These are phyloP conservation scores for Melanaphis sacchari DNA, from an alignment of 1,140 invertebrate species.

Conservation along the genomic window DNA sequence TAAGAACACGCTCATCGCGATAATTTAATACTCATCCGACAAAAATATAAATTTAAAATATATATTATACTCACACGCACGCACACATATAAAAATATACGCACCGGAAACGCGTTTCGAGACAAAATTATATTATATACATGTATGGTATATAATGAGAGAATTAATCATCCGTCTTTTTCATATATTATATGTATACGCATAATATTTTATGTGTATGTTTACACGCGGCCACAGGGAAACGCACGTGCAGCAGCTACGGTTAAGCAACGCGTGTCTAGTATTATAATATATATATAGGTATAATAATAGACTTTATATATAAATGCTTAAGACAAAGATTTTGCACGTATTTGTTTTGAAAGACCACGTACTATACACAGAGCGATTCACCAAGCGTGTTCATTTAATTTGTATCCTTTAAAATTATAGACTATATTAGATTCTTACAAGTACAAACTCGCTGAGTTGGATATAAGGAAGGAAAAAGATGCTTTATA, in stretches of 20 bases:
- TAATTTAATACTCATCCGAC: background rate
- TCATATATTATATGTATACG: background rate
- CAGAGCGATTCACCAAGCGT: background rate
- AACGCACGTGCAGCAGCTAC: background rate
- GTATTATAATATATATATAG: background rate
- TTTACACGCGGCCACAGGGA: background rate
- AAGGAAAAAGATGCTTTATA: too few relatives aligned
- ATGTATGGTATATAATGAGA: background rate
- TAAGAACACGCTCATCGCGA: background rate
- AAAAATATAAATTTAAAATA: background rate
- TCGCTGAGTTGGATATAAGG: background rate
- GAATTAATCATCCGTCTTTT: conserved; percentile 12
- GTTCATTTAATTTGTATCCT: background rate
- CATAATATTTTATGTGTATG: background rate
- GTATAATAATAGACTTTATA: too few relatives aligned
- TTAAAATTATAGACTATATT: background rate
- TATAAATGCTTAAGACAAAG: background rate
- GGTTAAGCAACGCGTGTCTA: background rate
- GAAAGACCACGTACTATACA: background rate
- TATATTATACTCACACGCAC: background rate
- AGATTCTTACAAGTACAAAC: background rate
- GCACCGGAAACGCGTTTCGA: background rate
- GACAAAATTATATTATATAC: background rate
- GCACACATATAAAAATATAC: background rate
- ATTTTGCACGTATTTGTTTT: background rate